Percentiles rank a stretch among this genome's conserved stretches.
These are phyloP conservation scores for Rhagonycha lutea DNA, from an alignment of 2,888 invertebrate species.

Conservation along the genomic window DNA sequence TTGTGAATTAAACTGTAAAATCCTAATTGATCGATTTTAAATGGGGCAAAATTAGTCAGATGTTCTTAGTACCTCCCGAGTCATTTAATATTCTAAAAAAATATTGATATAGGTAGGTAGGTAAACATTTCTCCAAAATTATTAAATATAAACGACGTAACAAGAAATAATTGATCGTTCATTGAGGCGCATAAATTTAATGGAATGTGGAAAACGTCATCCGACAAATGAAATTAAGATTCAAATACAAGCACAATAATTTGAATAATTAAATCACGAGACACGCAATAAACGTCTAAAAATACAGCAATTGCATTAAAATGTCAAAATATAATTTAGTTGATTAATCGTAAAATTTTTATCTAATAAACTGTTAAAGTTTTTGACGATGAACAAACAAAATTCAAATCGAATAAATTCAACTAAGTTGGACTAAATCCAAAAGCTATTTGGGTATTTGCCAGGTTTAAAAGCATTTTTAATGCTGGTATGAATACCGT, in stretches of 20 bases:
- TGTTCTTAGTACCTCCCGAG: not conserved
- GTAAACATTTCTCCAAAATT: not conserved
- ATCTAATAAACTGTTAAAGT: not conserved
- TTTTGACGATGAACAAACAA: slow-evolving; percentile 6
- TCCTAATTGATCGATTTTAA: not conserved
- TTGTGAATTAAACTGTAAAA: not conserved
- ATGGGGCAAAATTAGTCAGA: not conserved
- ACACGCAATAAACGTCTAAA: not conserved
- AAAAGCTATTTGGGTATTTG: slow-evolving; percentile 5
- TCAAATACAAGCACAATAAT: not conserved
- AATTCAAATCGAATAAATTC: slow-evolving; percentile 5
- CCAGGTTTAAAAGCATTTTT: slow-evolving; percentile 11
- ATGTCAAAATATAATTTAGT: slow-evolving; percentile 3
- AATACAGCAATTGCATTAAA: not conserved
- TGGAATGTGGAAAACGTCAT: not conserved
- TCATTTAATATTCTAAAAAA: not conserved
- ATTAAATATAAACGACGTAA: not conserved
- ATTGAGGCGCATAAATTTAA: not conserved
- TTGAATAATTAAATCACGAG: not conserved
- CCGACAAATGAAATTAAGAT: not conserved
- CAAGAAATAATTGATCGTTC: not conserved
- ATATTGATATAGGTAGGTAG: not conserved
- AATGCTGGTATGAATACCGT: slow-evolving; percentile 7
- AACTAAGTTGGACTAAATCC: slow-evolving; percentile 12
- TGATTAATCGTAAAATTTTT: not conserved